Base-by-base conservation (phyloP, 2,797 vertebrate species). In the Fundulus diaphanus region DNA sequence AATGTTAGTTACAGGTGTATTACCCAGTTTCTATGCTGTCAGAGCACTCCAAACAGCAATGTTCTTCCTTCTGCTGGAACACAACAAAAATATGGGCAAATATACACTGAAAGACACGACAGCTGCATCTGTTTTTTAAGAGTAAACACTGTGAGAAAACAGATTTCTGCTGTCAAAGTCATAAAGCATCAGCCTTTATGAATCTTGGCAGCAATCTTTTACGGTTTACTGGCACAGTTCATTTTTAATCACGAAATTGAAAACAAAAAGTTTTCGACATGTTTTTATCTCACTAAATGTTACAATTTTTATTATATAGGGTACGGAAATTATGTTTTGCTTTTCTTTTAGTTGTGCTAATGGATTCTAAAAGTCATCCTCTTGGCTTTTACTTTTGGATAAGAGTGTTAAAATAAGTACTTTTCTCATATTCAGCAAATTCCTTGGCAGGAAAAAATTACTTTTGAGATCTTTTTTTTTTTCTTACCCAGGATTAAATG, bases 401-500 rank as follows among this genome's bases (percentile, higher is more conserved):
- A 40, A n/a, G 20, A 65, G 35, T 13, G 9, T n/a, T 42, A 42
- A 27, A 51, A n/a, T 20, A 66, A 66, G 35, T 12, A 29, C 61
- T 83, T 87, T 77, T 81, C 83, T 88, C 76, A 73, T 83, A 81
- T 83, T 72, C 35, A 85, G 66, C 74, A 80, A 77, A 74, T 87
- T 70, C 9, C 54, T 51, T 33, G 86, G 75, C 72, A 67, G 9
- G n/a, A 77, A 66, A 69, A 76, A 75, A 13, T 70, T 8, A 75
- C 78, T 82, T 85, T 74, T 70, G 73, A 76, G 84, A 82, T 93
- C 85, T 83, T 76, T 76, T 88, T 83, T 76, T 87, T 86, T 33
- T 74, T n/a, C 57, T 61, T 15, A 40, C 22, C 12, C 71, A 57
- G 86, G 86, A 94, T 92, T 89, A 92, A 94, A 93, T 68, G 69